These are phyloP conservation scores for Zaprionus inermis DNA, from an alignment of 1,140 invertebrate genomes.

Conservation along the genomic window DNA sequence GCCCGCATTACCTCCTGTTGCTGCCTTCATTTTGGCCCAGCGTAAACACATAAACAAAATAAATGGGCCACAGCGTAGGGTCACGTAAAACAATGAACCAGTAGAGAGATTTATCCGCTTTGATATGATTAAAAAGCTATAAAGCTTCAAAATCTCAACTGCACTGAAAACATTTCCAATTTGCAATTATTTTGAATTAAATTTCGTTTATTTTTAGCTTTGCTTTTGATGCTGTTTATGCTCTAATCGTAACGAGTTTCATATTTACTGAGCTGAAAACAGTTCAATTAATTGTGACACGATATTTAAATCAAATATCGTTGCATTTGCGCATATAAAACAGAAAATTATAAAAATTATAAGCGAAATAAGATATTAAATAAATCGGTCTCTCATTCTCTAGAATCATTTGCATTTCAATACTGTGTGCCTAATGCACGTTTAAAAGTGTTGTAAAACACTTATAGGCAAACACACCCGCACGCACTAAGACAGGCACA, in stretches of 20 bases:
- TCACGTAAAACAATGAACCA: constrained; percentile 30
- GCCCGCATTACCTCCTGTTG: constrained; percentile 7
- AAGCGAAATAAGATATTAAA: neutral
- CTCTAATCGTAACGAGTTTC: neutral
- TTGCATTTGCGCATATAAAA: neutral
- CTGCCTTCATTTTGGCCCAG: constrained; percentile 31
- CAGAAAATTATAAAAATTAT: neutral
- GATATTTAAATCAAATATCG: neutral
- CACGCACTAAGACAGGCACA: constrained; percentile 31
- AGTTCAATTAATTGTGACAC: neutral
- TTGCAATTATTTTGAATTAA: constrained; percentile 5
- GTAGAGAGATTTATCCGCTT: constrained; percentile 18
- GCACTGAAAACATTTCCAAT: neutral
- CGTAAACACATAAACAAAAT: constrained; percentile 36
- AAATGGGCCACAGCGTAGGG: constrained; percentile 16
- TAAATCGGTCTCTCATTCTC: neutral
- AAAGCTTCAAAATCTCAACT: constrained; percentile 22
- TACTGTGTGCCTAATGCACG: constrained; percentile 28
- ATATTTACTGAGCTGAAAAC: neutral
- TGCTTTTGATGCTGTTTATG: neutral
- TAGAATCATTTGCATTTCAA: neutral
- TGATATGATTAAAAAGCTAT: constrained; percentile 27
- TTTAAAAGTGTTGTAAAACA: constrained; percentile 38
- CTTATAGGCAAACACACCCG: constrained; percentile 24
- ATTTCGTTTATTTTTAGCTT: neutral